These are phyloP conservation scores for Todiramphus saurophagus DNA, from an alignment of 2,113 vertebrate species.

Conservation along the genomic window DNA sequence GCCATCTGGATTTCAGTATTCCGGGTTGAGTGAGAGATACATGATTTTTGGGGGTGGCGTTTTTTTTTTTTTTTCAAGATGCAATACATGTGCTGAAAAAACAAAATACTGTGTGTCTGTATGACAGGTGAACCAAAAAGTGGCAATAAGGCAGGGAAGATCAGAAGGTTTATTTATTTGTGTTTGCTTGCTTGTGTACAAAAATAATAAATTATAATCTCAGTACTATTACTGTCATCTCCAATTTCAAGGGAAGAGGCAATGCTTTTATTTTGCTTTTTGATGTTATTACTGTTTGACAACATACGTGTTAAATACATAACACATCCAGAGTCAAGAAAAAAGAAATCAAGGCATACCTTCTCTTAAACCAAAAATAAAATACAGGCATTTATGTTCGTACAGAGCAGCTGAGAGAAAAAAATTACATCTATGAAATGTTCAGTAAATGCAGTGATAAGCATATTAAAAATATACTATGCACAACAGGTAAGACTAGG, in stretches of 20 bases:
- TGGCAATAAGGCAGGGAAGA: neutral
- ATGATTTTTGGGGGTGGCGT: no score
- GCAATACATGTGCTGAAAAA: neutral
- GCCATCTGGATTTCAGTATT: neutral
- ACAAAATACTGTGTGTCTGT: neutral
- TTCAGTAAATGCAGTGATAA: no score
- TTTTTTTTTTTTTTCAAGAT: neutral
- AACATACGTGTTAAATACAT: no score
- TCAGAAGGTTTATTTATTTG: neutral
- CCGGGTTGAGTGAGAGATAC: neutral
- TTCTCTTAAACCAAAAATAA: no score
- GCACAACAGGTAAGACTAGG: no score
- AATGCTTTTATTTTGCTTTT: neutral
- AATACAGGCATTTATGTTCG: no score
- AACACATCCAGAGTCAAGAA: no score
- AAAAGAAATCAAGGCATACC: no score
- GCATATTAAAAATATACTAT: no score
- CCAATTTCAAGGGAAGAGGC: neutral
- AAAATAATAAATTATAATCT: neutral
- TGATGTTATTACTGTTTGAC: neutral
- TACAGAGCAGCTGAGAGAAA: no score
- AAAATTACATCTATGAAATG: no score
- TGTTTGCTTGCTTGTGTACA: neutral
- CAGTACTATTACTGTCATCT: neutral
- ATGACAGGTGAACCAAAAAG: neutral